Conservation (phyloP, 2,113 vertebrate species). For the Felis catus region DNA sequence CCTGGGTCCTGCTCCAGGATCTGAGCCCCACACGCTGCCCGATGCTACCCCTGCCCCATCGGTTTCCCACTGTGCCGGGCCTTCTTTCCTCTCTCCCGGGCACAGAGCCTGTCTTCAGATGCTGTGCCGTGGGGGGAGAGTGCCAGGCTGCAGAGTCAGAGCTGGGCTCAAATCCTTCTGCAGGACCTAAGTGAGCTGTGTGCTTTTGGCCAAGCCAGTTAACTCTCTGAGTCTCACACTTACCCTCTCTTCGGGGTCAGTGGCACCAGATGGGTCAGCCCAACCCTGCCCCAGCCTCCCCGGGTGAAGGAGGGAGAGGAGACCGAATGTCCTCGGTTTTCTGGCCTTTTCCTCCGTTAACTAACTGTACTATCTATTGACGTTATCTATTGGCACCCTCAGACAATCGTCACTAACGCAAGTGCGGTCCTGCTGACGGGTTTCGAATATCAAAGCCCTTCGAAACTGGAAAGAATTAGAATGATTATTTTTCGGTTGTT, state of each 20-base stretch:
- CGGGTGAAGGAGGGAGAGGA: accelerated
- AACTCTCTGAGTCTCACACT: not conserved
- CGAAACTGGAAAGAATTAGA: not conserved
- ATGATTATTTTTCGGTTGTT: not conserved
- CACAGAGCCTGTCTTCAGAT: not conserved
- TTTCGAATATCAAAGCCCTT: not conserved
- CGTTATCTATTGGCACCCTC: accelerated
- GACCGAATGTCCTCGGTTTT: accelerated
- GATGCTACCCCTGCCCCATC: accelerated
- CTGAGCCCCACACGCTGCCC: accelerated
- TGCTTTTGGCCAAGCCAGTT: not conserved
- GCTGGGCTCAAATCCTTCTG: not conserved
- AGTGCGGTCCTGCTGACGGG: not conserved
- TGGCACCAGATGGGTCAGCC: not conserved
- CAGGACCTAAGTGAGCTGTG: accelerated
- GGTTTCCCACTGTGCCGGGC: no score
- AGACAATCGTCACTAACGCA: accelerated
- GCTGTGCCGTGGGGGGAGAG: not conserved
- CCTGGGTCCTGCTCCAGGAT: no score
- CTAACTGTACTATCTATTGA: no score
- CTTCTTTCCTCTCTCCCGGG: accelerated
- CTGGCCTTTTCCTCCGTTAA: accelerated
- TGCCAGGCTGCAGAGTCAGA: not conserved
- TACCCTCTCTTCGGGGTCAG: not conserved
- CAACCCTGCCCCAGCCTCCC: no score